Evolutionary conservation across 1,140 invertebrate species (phyloP).

Genomic region (Lamellibrachia luymesi): DNA sequence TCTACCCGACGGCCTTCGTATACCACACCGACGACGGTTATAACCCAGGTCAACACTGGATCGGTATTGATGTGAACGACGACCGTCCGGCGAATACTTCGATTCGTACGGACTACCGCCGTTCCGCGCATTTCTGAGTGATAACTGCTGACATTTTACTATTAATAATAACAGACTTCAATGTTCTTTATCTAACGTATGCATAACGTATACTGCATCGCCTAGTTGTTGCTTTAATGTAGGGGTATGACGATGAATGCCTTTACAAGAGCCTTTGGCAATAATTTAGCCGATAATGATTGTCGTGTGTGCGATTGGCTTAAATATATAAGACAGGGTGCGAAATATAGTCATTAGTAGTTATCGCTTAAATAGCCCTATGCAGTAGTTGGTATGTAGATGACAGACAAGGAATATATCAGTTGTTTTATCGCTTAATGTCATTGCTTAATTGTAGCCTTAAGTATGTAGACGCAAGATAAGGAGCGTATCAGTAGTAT

Average conservation of each 20-base stretch:
- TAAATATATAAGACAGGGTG: too few relatives aligned
- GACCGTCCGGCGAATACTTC: not conserved
- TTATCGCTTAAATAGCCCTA: too few relatives aligned
- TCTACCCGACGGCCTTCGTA: not conserved
- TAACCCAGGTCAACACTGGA: not conserved
- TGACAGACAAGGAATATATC: too few relatives aligned
- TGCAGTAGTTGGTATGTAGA: too few relatives aligned
- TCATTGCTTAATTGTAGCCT: too few relatives aligned
- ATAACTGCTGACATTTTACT: not conserved
- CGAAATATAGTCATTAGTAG: too few relatives aligned
- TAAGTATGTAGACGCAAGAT: too few relatives aligned
- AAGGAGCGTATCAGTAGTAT: too few relatives aligned
- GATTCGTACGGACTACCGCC: not conserved
- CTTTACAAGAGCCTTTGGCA: not conserved
- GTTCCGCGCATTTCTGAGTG: not conserved
- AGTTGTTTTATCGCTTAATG: too few relatives aligned
- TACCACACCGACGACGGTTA: not conserved
- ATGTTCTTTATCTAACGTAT: not conserved
- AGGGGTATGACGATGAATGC: not conserved
- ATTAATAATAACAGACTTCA: not conserved
- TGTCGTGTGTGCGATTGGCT: not conserved
- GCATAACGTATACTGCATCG: not conserved
- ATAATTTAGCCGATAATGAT: not conserved
- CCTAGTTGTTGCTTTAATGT: not conserved
- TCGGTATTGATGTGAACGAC: not conserved